Percentiles rank a stretch among this genome's conserved stretches.
These are phyloP conservation scores for Malachius bipustulatus DNA, from an alignment of 2,888 invertebrate species.

Conservation along the genomic window DNA sequence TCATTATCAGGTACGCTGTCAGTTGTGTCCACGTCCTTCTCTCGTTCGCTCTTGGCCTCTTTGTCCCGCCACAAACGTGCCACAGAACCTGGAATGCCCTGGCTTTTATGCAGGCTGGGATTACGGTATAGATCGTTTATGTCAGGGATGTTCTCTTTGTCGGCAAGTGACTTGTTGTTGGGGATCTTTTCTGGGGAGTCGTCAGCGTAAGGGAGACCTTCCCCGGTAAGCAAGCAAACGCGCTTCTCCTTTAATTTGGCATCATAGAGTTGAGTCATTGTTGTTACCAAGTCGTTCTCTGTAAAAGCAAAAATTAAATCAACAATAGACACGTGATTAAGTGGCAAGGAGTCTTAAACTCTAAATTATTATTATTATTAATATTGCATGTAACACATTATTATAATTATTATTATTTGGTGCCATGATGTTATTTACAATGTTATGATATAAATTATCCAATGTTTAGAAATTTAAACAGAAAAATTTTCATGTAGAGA, in stretches of 20 bases:
- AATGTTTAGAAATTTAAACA: no score
- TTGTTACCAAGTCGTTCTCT: constrained; percentile 76
- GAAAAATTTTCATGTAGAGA: no score
- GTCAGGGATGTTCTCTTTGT: constrained; percentile 32
- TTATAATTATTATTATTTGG: no score
- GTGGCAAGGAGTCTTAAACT: not conserved
- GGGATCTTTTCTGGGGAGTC: constrained; percentile 47
- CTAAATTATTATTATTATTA: not conserved
- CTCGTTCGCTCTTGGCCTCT: constrained; percentile 37
- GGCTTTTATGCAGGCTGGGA: constrained; percentile 42
- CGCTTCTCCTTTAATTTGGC: constrained; percentile 56
- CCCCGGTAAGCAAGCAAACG: constrained; percentile 38
- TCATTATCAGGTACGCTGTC: constrained; percentile 33
- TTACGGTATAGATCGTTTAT: constrained; percentile 37
- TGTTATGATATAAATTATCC: no score
- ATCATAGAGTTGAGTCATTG: constrained; percentile 74
- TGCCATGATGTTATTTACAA: no score
- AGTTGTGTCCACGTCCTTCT: constrained; percentile 38
- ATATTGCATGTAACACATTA: constrained; percentile 1
- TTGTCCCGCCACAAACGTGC: constrained; percentile 22
- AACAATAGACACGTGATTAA: no score
- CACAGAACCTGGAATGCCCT: constrained; percentile 22
- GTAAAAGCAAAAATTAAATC: constrained; percentile 37
- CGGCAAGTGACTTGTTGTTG: constrained; percentile 23
- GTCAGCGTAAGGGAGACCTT: constrained; percentile 61